Percentiles rank a stretch among this genome's conserved stretches.
phyloP scores from a whole-genome alignment of 2,113 vertebrate genomes.

The Anolis carolinensis region DNA sequence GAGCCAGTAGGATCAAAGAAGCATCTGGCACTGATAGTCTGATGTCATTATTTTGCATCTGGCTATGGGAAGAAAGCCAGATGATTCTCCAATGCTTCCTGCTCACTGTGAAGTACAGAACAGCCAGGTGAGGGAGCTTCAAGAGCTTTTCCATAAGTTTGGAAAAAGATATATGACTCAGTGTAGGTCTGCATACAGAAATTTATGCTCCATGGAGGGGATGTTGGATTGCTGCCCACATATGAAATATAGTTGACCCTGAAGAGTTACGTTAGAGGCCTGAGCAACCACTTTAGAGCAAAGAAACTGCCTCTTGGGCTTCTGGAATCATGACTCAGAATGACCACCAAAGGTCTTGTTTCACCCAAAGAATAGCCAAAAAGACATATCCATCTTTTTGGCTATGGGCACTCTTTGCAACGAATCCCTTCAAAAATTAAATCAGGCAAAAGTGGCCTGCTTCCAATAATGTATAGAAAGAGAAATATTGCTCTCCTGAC shows the following conservation, averaged over 20 bases:
- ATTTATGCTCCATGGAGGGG: too few relatives aligned
- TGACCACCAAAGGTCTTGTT: neutral
- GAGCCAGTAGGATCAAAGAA: too few relatives aligned
- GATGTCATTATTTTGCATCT: too few relatives aligned
- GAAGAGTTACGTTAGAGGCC: neutral
- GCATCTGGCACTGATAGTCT: too few relatives aligned
- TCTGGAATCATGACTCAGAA: neutral
- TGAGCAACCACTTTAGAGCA: neutral
- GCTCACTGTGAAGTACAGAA: too few relatives aligned
- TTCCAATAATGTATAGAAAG: neutral
- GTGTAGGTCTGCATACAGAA: too few relatives aligned
- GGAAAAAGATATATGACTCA: too few relatives aligned
- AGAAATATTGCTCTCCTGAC: neutral
- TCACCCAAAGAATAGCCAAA: neutral
- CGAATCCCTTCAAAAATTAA: rapidly evolving
- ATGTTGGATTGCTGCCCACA: too few relatives aligned
- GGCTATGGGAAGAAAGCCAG: too few relatives aligned
- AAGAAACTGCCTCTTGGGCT: neutral
- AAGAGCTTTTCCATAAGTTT: too few relatives aligned
- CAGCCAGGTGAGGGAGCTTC: too few relatives aligned
- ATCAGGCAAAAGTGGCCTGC: neutral
- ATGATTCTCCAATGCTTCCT: too few relatives aligned
- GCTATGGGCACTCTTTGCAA: neutral
- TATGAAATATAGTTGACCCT: neutral
- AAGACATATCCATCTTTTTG: neutral